phyloP scores from a whole-genome alignment of 2,797 vertebrate genomes.

The Podargus strigoides region DNA sequence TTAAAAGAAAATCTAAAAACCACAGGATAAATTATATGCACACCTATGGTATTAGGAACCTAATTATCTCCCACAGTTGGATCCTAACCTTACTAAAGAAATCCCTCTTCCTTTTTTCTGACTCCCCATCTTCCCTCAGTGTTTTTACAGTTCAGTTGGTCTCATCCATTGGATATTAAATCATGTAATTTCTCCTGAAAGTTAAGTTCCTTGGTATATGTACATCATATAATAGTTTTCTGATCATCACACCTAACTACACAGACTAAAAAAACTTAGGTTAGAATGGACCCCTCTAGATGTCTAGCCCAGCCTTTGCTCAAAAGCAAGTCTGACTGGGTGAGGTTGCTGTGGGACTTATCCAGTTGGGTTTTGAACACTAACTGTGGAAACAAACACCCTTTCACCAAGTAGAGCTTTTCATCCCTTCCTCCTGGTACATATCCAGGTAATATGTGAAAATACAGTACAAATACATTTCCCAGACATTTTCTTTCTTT shows the following conservation, averaged over 20 bases:
- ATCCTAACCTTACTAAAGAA: constrained; percentile 17
- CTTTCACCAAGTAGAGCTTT: not conserved
- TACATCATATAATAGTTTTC: not conserved
- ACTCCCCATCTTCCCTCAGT: not conserved
- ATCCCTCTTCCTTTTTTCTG: not conserved
- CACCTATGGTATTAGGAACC: constrained; percentile 1
- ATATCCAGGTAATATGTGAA: not conserved
- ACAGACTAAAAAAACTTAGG: not conserved
- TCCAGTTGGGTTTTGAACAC: not conserved
- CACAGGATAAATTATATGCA: constrained; percentile 17
- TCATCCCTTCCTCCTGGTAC: not conserved
- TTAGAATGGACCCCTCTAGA: not conserved
- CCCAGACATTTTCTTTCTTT: not conserved
- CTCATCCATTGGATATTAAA: not conserved
- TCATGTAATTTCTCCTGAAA: not conserved
- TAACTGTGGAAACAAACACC: not conserved
- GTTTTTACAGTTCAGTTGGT: not conserved
- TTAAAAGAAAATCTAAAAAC: constrained; percentile 22
- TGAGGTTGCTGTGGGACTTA: not conserved
- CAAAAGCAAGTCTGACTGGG: not conserved
- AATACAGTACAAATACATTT: not conserved
- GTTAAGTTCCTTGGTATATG: not conserved
- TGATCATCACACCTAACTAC: not conserved
- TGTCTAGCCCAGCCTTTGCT: not conserved
- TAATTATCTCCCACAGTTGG: constrained; percentile 44